phyloP scores from a whole-genome alignment of 2,888 invertebrate species.

The Agonopterix arenella region DNA sequence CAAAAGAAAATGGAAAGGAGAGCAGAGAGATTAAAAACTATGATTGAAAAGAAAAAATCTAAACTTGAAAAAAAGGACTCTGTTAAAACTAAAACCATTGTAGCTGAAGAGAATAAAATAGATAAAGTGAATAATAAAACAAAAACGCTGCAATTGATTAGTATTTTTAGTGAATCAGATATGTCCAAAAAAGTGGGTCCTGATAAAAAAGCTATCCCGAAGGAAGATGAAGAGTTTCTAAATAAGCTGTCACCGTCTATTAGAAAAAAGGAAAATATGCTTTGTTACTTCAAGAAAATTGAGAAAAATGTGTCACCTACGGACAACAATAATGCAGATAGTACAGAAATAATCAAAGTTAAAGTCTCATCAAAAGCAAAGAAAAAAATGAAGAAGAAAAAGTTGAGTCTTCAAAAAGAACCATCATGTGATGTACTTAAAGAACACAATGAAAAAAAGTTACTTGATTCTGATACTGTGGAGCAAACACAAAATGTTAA shows the following conservation, averaged over 20 bases:
- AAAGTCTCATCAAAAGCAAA: conserved; percentile 45
- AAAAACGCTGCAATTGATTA: conserved; percentile 32
- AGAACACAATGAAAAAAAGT: conserved; percentile 12
- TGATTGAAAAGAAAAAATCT: conserved; percentile 45
- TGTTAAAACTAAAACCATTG: conserved; percentile 5
- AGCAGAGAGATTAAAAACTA: conserved; percentile 73
- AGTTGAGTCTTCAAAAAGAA: conserved; percentile 26
- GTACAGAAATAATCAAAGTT: conserved; percentile 43
- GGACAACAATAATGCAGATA: conserved; percentile 23
- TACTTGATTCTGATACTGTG: too few species aligned
- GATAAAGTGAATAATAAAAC: conserved; percentile 8
- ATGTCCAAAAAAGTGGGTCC: conserved; percentile 15
- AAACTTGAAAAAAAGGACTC: conserved; percentile 15
- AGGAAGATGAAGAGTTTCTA: conserved; percentile 66
- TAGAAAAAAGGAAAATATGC: conserved; percentile 77
- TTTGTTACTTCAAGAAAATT: conserved; percentile 77
- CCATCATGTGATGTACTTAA: conserved; percentile 12
- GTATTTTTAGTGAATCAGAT: conserved; percentile 37
- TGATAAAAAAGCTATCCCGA: conserved; percentile 26
- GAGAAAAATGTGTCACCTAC: conserved; percentile 39
- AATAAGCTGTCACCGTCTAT: conserved; percentile 75
- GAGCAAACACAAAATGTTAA: neutral
- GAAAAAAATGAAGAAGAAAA: conserved; percentile 40
- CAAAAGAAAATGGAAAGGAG: conserved; percentile 78
- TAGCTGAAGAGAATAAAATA: conserved; percentile 5